Evolutionary conservation across 2,797 vertebrate genomes (phyloP).

Genomic region (Huso huso): DNA sequence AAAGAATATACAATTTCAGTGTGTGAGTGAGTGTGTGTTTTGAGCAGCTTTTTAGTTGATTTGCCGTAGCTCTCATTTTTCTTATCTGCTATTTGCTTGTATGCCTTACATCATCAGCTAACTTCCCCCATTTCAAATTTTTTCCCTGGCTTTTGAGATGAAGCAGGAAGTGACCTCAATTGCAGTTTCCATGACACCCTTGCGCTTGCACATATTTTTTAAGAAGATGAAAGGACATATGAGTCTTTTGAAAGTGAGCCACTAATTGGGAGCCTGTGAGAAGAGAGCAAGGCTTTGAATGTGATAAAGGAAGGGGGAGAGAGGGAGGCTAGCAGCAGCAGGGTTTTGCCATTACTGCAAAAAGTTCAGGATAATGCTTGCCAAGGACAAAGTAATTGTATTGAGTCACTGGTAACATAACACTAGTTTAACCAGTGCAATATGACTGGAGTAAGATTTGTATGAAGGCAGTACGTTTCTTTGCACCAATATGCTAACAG

Average conservation of each 20-base stretch:
- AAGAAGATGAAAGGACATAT: constrained; percentile 73
- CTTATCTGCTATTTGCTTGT: too few relatives aligned
- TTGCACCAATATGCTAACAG: constrained; percentile 19
- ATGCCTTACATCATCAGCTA: constrained; percentile 23
- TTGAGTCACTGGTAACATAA: constrained; percentile 37
- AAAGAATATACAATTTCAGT: too few relatives aligned
- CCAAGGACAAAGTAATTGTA: constrained; percentile 56
- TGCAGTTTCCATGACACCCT: constrained; percentile 80
- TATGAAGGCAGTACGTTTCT: constrained; percentile 19
- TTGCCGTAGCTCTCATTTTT: too few relatives aligned
- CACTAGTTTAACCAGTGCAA: constrained; percentile 30
- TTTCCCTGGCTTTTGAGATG: constrained; percentile 42
- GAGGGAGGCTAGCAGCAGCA: constrained; percentile 57
- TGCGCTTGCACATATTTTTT: constrained; percentile 58
- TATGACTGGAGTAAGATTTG: constrained; percentile 24
- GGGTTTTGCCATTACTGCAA: constrained; percentile 64
- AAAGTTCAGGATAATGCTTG: constrained; percentile 54
- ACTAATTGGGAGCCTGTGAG: constrained; percentile 77
- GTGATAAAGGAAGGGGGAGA: constrained; percentile 49
- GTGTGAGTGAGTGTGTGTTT: constrained; percentile 8
- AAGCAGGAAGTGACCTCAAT: constrained; percentile 75
- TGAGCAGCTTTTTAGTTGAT: constrained; percentile 10
- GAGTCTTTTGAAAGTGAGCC: constrained; percentile 60
- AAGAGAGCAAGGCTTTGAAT: constrained; percentile 48
- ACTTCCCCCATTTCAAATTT: constrained; percentile 27